Evolutionary conservation across 2,888 invertebrate genomes (phyloP).

Genomic region (Plagiodera versicolora): DNA sequence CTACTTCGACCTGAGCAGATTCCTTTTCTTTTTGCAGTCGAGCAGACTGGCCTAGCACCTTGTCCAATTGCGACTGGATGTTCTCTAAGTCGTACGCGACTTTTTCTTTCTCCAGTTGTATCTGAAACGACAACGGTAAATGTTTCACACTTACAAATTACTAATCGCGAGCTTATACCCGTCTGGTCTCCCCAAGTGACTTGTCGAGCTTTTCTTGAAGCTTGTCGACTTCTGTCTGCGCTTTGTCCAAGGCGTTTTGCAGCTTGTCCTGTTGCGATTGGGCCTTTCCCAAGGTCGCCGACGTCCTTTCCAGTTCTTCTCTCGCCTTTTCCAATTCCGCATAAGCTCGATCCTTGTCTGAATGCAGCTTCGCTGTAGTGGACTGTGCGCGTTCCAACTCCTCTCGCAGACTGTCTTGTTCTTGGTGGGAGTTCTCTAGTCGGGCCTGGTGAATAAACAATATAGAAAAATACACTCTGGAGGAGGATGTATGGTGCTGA

Average conservation of each 20-base stretch:
- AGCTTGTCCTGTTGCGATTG: slow-evolving; percentile 91
- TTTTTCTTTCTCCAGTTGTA: slow-evolving; percentile 90
- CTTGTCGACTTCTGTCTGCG: slow-evolving; percentile 88
- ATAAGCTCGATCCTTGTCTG: slow-evolving; percentile 79
- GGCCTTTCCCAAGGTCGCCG: slow-evolving; percentile 87
- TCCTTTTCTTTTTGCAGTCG: slow-evolving; percentile 90
- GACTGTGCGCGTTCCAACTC: slow-evolving; percentile 88
- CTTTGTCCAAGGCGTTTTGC: slow-evolving; percentile 84
- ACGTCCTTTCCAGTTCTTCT: slow-evolving; percentile 79
- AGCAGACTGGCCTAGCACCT: slow-evolving; percentile 82
- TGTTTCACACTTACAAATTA: too few relatives aligned
- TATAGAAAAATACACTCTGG: too few relatives aligned
- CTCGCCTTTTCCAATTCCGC: slow-evolving; percentile 77
- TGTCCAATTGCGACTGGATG: slow-evolving; percentile 87
- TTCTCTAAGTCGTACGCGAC: slow-evolving; percentile 89
- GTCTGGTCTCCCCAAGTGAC: slow-evolving; percentile 76
- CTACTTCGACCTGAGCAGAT: slow-evolving; percentile 79
- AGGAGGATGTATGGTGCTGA: not conserved
- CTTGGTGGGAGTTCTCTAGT: slow-evolving; percentile 92
- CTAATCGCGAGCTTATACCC: slow-evolving; percentile 58
- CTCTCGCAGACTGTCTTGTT: slow-evolving; percentile 89
- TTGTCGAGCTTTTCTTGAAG: slow-evolving; percentile 87
- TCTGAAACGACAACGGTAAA: slow-evolving; percentile 55
- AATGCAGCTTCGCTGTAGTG: slow-evolving; percentile 80
- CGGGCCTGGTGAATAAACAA: too few relatives aligned